Percentiles rank a stretch among this genome's conserved stretches.
phyloP scores from a whole-genome alignment of 2,113 vertebrate genomes.

The cattle (Bos taurus) region DNA sequence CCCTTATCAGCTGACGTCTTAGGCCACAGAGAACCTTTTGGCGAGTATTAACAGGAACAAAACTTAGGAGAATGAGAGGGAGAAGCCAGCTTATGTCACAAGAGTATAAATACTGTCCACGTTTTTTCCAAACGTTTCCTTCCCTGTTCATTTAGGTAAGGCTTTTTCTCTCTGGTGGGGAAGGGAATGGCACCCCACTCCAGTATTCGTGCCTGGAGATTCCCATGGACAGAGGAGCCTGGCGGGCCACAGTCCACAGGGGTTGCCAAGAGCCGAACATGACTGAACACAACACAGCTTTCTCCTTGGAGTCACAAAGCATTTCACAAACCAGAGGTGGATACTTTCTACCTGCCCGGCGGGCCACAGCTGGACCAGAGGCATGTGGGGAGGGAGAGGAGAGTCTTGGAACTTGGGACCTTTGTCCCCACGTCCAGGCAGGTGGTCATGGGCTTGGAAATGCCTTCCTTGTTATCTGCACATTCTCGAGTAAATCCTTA shows the following conservation, averaged over 20 bases:
- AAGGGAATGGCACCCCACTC: neutral
- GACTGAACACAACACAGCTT: neutral
- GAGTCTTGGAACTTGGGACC: fast-evolving
- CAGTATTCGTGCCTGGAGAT: neutral
- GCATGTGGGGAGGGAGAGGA: fast-evolving
- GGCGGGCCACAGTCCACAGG: neutral
- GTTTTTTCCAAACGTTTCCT: neutral
- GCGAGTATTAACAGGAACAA: neutral
- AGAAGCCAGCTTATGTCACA: neutral
- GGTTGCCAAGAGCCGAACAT: neutral
- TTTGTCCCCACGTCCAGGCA: neutral
- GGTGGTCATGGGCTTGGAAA: neutral
- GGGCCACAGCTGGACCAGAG: neutral
- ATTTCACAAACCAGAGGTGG: neutral
- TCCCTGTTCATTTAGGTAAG: neutral
- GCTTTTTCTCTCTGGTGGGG: neutral
- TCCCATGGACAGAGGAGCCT: neutral
- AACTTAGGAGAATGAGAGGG: neutral
- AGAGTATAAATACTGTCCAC: fast-evolving
- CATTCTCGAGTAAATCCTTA: fast-evolving
- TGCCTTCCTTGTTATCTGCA: fast-evolving
- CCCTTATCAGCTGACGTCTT: neutral
- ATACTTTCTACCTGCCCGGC: too few species aligned
- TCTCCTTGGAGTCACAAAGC: neutral
- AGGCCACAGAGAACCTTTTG: neutral